phyloP scores from a whole-genome alignment of 23 tunicate genomes.

The Oikopleura dioica region DNA sequence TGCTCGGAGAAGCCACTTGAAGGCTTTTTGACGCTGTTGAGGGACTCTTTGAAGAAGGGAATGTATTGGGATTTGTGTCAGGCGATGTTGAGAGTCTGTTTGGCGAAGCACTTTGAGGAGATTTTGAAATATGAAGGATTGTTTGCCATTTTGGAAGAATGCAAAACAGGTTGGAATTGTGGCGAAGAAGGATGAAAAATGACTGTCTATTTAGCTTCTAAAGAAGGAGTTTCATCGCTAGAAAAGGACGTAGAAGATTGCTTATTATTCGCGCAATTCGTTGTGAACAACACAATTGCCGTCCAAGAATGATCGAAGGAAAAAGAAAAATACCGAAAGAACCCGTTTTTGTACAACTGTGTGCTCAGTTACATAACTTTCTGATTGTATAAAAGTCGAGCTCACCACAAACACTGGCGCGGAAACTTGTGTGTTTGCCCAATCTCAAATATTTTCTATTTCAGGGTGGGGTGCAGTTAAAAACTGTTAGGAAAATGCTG shows the following conservation, averaged over 20 bases:
- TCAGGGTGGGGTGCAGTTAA: too few relatives aligned
- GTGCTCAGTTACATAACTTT: too few relatives aligned
- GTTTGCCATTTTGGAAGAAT: neutral
- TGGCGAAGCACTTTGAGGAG: conserved; percentile 28
- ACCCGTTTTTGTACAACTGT: too few relatives aligned
- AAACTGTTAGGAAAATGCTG: neutral
- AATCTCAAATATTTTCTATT: too few relatives aligned
- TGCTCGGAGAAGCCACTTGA: conserved; percentile 32
- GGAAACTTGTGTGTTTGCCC: too few relatives aligned
- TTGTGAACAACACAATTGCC: conserved; percentile 9
- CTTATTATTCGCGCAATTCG: conserved; percentile 2
- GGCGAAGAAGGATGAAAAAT: too few relatives aligned
- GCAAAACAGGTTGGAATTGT: neutral
- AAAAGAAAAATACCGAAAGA: too few relatives aligned
- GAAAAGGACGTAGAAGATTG: neutral
- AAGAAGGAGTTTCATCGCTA: neutral
- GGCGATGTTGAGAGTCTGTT: conserved; percentile 35
- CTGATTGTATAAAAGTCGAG: too few relatives aligned
- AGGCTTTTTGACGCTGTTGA: conserved; percentile 26
- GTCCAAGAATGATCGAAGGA: conserved; percentile 12
- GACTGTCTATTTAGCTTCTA: neutral
- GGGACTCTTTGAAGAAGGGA: conserved; percentile 18
- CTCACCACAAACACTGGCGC: too few relatives aligned
- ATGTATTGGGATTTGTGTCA: conserved; percentile 49
- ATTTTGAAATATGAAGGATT: neutral